Percentiles rank a stretch among this genome's conserved stretches.
Conservation (phyloP, 37 sponge, comb jelly and placozoan genomes). For the Hormiphora californensis region DNA sequence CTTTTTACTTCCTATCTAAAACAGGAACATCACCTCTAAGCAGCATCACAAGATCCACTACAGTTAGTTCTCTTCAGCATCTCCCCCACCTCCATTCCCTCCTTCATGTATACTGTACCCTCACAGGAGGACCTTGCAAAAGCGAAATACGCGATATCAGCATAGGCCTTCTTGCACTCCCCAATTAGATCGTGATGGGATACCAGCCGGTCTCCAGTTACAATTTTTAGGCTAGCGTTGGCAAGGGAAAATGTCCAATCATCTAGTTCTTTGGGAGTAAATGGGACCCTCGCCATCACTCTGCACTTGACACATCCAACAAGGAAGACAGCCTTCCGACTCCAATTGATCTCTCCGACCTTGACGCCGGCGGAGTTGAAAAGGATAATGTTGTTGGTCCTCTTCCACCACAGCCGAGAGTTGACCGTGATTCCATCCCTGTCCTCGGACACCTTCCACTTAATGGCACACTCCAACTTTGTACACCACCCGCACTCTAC, state of each 20-base stretch:
- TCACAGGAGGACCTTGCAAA: background rate
- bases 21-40: too few relatives aligned
- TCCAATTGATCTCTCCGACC: background rate
- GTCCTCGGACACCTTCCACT: background rate
- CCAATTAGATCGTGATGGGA: background rate
- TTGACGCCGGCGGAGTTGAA: background rate
- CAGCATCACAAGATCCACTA: too few relatives aligned
- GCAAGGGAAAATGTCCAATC: constrained; percentile 28
- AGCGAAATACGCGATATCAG: constrained; percentile 3
- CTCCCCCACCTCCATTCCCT: too few relatives aligned
- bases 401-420: background rate
- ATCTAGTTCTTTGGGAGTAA: background rate
- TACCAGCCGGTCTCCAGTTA: background rate
- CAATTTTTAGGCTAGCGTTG: background rate
- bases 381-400: constrained; percentile 5
- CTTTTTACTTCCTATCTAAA: too few relatives aligned
- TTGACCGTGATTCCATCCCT: background rate
- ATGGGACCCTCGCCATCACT: background rate
- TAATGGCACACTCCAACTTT: constrained; percentile 23
- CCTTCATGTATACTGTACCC: too few relatives aligned
- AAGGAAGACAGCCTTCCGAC: background rate
- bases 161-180: background rate
- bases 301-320: constrained; percentile 7
- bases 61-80: too few relatives aligned
- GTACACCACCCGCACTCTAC: background rate